Evolutionary conservation across 2,888 invertebrate species (phyloP).

Genomic region (Drosophila vallismaia): DNA sequence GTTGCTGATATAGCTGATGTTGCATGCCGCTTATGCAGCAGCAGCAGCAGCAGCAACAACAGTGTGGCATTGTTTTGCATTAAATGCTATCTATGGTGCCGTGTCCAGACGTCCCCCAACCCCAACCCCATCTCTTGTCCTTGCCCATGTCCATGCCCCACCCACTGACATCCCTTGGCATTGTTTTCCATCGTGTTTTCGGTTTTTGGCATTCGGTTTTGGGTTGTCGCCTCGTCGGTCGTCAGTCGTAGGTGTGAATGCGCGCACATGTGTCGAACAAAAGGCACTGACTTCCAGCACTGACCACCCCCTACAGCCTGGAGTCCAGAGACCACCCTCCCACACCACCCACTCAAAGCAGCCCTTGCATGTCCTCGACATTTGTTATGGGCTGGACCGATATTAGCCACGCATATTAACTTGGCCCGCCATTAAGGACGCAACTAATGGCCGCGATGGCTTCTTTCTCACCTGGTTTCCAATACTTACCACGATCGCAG

Average conservation of each 20-base stretch:
- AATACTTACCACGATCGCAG: neutral
- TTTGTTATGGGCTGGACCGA: slow-evolving; percentile 71
- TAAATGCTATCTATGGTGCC: slow-evolving; percentile 66
- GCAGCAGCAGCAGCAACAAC: slow-evolving; percentile 4
- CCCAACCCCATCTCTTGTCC: neutral
- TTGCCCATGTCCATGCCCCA: neutral
- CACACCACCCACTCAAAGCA: neutral
- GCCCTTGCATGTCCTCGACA: slow-evolving; percentile 61
- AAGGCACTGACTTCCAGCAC: slow-evolving; percentile 44
- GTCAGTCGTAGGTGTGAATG: slow-evolving; percentile 73
- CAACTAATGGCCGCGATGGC: slow-evolving; percentile 29
- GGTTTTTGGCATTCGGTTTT: slow-evolving; percentile 61
- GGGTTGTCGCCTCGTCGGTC: neutral
- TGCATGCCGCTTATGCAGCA: slow-evolving; percentile 30
- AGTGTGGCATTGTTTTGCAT: slow-evolving; percentile 63
- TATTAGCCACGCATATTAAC: slow-evolving; percentile 76
- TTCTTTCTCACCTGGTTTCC: neutral
- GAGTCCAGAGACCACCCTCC: neutral
- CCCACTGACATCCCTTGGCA: slow-evolving; percentile 1
- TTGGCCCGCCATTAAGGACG: slow-evolving; percentile 48
- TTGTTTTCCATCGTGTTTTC: slow-evolving; percentile 56
- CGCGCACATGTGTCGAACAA: slow-evolving; percentile 76
- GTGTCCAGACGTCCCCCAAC: slow-evolving; percentile 40
- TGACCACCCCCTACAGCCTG: neutral
- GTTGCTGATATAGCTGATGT: slow-evolving; percentile 21